These are phyloP conservation scores for Drosophila yakuba DNA, from an alignment of 1,140 invertebrate species.

Conservation along the genomic window DNA sequence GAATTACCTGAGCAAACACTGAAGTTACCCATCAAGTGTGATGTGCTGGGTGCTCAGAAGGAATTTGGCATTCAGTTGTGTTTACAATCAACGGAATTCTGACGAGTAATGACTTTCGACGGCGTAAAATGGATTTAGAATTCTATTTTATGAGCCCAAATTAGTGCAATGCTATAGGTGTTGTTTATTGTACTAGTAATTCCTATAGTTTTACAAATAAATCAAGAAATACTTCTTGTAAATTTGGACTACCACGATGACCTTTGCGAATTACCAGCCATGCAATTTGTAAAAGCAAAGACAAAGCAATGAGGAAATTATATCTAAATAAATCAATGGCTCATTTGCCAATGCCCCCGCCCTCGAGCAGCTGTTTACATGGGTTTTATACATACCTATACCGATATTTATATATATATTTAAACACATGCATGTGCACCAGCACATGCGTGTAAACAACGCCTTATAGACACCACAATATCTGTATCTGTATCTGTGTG, in stretches of 20 bases:
- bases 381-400: slow-evolving; percentile 8
- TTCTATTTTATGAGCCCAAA: too few relatives aligned
- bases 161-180: too few relatives aligned
- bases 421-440: background rate
- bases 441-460: slow-evolving; percentile 18
- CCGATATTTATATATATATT: background rate
- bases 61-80: background rate
- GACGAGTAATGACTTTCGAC: too few relatives aligned
- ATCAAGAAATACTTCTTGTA: background rate
- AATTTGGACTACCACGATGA: background rate
- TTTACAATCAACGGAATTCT: background rate
- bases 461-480: slow-evolving; percentile 57
- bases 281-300: slow-evolving; percentile 6
- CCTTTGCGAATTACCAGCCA: slow-evolving; percentile 13
- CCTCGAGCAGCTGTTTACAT: slow-evolving; percentile 30
- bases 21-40: background rate
- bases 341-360: slow-evolving; percentile 36
- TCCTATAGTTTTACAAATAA: too few relatives aligned
- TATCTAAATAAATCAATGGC: slow-evolving; percentile 67
- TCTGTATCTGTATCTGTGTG: slow-evolving; percentile 3
- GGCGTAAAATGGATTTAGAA: background rate
- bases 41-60: background rate
- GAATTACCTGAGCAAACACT: slow-evolving; percentile 3
- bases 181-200: too few relatives aligned
- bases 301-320: slow-evolving; percentile 37